Percentiles rank a stretch among this genome's conserved stretches.
These are phyloP conservation scores for Lasioglossum villosulum DNA, from an alignment of 2,888 invertebrate species.

Conservation along the genomic window DNA sequence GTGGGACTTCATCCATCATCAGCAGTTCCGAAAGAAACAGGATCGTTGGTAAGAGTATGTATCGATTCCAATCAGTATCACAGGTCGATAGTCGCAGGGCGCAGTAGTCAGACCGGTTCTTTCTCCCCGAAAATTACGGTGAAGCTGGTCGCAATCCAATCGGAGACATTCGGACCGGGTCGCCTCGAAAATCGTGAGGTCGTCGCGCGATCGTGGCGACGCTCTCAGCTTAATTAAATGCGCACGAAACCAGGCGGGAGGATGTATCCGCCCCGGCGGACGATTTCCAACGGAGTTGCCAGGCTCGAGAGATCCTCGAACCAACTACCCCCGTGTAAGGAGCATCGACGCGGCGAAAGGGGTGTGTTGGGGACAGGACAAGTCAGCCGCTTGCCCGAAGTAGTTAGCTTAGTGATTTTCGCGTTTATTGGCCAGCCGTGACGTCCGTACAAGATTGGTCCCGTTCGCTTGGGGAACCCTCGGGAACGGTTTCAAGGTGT, in stretches of 20 bases:
- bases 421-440: conserved; percentile 82
- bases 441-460: conserved; percentile 82
- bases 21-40: neutral
- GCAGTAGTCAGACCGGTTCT: conserved; percentile 2
- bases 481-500: conserved; percentile 79
- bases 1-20: neutral
- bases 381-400: conserved; percentile 72
- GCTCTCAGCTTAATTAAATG: conserved; percentile 81
- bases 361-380: conserved; percentile 71
- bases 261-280: conserved; percentile 55
- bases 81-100: neutral
- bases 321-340: conserved; percentile 54
- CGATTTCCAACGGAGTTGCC: conserved; percentile 50
- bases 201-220: conserved; percentile 68
- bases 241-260: conserved; percentile 63
- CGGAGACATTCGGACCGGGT: conserved; percentile 60
- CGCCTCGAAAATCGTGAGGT: conserved; percentile 72
- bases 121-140: conserved; percentile 41
- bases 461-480: conserved; percentile 76
- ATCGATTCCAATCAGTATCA: conserved; percentile 6
- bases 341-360: conserved; percentile 71
- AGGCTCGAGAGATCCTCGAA: conserved; percentile 13
- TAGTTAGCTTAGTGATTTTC: conserved; percentile 83
- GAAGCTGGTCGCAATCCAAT: conserved; percentile 57
- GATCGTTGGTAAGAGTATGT: neutral